These are phyloP conservation scores for Ramphastos sulfuratus DNA, from an alignment of 2,113 vertebrate species.

Conservation along the genomic window DNA sequence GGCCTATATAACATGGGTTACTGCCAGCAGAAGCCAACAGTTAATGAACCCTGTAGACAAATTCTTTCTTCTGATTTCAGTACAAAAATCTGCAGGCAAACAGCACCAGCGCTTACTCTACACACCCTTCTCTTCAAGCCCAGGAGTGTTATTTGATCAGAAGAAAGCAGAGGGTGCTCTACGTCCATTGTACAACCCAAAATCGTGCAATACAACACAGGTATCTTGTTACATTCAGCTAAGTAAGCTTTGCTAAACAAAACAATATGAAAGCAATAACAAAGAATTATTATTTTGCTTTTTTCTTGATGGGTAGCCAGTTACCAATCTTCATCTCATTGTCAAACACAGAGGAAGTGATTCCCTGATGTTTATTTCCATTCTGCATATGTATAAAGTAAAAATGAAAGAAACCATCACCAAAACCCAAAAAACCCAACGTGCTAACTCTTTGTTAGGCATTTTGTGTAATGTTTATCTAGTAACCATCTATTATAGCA, in stretches of 20 bases:
- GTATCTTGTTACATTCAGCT: background rate
- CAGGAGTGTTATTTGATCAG: conserved; percentile 77
- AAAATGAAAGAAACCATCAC: background rate
- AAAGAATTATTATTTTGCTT: background rate
- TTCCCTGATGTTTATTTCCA: background rate
- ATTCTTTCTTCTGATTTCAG: conserved; percentile 84
- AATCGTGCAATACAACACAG: background rate
- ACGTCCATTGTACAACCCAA: conserved; percentile 74
- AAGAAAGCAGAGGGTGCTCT: conserved; percentile 92
- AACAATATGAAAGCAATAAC: background rate
- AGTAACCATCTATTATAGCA: background rate
- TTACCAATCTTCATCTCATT: background rate
- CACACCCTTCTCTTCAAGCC: conserved; percentile 54
- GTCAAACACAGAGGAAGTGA: background rate
- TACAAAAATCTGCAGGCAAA: conserved; percentile 79
- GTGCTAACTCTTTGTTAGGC: background rate
- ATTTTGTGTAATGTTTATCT: background rate
- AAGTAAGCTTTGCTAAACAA: background rate
- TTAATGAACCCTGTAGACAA: conserved; percentile 93
- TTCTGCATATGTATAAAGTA: background rate
- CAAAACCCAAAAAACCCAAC: background rate
- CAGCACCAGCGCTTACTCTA: conserved; percentile 40
- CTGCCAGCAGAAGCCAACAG: conserved; percentile 88
- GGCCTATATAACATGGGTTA: conserved; percentile 95
- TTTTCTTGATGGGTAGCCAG: conserved; percentile 1